Conservation (phyloP, 2,888 invertebrate genomes). For the Pediacus dermestoides region DNA sequence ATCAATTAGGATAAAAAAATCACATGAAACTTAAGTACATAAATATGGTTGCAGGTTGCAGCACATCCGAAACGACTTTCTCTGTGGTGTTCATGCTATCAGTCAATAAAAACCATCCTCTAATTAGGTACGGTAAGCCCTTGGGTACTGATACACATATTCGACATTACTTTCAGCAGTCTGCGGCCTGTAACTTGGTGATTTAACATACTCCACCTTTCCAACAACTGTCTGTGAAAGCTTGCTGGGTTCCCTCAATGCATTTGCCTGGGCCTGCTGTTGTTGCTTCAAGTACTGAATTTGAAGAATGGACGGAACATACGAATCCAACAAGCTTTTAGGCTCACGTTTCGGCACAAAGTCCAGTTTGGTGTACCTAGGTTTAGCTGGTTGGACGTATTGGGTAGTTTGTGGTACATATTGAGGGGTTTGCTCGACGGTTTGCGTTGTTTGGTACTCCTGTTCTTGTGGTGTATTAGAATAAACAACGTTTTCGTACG, state of each 20-base stretch:
- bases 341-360: slow-evolving; percentile 38
- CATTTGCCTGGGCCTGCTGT: slow-evolving; percentile 27
- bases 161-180: too few relatives aligned
- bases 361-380: neutral
- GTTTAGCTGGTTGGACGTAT: slow-evolving; percentile 8
- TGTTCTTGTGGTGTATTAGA: slow-evolving; percentile 14
- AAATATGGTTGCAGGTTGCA: too few relatives aligned
- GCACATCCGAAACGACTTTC: too few relatives aligned
- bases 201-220: too few relatives aligned
- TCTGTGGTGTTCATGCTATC: too few relatives aligned
- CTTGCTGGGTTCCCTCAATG: slow-evolving; percentile 22
- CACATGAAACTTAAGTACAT: too few relatives aligned
- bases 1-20: too few relatives aligned
- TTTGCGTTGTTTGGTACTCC: neutral
- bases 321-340: slow-evolving; percentile 53
- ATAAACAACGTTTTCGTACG: slow-evolving; percentile 29
- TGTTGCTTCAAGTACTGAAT: slow-evolving; percentile 42
- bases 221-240: slow-evolving; percentile 8
- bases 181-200: too few relatives aligned
- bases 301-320: slow-evolving; percentile 49
- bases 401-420: slow-evolving; percentile 10
- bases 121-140: too few relatives aligned
- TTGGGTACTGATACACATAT: too few relatives aligned
- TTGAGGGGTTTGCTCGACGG: slow-evolving; percentile 10
- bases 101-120: too few relatives aligned